phyloP scores from a whole-genome alignment of 2,113 vertebrate genomes.

The Fukomys damarensis region DNA sequence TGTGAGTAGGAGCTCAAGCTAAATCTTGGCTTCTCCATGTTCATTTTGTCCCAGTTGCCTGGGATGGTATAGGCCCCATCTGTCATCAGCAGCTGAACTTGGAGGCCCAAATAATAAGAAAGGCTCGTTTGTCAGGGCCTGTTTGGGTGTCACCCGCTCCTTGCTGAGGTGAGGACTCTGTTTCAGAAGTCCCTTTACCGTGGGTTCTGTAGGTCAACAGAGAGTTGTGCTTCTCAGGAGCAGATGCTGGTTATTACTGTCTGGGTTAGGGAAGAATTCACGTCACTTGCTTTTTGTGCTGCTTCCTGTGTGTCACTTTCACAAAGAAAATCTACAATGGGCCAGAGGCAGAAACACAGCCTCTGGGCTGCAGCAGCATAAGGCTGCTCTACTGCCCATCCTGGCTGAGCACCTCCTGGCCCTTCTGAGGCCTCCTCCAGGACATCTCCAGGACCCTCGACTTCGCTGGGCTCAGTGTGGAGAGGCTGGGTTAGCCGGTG shows the following conservation, averaged over 20 bases:
- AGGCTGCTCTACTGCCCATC: not conserved
- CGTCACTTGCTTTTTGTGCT: not conserved
- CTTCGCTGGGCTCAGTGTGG: not conserved
- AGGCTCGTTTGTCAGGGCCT: not conserved
- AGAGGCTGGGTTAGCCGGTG: not conserved
- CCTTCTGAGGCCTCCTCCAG: not conserved
- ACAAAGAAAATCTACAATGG: not conserved
- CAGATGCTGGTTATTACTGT: not conserved
- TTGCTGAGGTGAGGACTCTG: not conserved
- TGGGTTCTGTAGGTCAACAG: not conserved
- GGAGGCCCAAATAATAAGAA: not conserved
- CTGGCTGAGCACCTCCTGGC: not conserved
- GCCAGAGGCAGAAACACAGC: rapidly evolving
- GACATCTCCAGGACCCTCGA: rapidly evolving
- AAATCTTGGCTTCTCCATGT: rapidly evolving
- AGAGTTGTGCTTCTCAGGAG: not conserved
- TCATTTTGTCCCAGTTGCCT: not conserved
- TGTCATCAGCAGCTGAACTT: not conserved
- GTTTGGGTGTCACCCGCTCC: not conserved
- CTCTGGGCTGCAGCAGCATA: not conserved
- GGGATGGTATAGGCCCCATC: not conserved
- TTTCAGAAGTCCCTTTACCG: too few species aligned
- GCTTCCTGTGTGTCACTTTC: not conserved
- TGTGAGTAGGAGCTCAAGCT: rapidly evolving
- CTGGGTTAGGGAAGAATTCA: not conserved